These are phyloP conservation scores for Sebastes fasciatus DNA, from an alignment of 2,113 vertebrate species.

Conservation along the genomic window DNA sequence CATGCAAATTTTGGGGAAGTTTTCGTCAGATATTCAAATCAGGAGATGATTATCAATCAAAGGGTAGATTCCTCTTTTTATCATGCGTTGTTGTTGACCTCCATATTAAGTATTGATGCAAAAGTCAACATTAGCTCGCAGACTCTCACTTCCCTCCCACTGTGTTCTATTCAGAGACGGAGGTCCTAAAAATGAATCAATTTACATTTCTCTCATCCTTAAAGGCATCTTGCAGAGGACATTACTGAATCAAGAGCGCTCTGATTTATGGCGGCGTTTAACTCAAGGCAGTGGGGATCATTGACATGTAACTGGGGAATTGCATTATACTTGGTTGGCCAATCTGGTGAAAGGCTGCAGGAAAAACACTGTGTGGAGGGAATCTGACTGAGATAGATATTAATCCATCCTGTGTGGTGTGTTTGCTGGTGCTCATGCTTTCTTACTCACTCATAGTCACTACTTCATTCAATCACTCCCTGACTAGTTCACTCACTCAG, in stretches of 20 bases:
- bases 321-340: slow-evolving; percentile 56
- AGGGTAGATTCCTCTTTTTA: background rate
- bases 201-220: slow-evolving; percentile 41
- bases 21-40: slow-evolving; percentile 1
- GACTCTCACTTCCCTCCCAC: background rate
- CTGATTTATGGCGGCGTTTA: slow-evolving; percentile 61
- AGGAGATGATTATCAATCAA: background rate
- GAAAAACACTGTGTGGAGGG: background rate
- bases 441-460: background rate
- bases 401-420: slow-evolving; percentile 20
- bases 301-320: slow-evolving; percentile 50
- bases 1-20: background rate
- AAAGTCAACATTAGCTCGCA: slow-evolving; percentile 5
- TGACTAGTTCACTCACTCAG: background rate
- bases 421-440: background rate
- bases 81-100: background rate
- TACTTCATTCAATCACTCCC: slow-evolving; percentile 6
- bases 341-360: slow-evolving; percentile 50
- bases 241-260: slow-evolving; percentile 23
- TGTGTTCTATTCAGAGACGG: background rate
- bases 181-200: slow-evolving; percentile 2
- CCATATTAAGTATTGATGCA: slow-evolving; percentile 1
- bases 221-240: slow-evolving; percentile 22
- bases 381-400: slow-evolving; percentile 24
- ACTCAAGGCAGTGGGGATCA: slow-evolving; percentile 48